Base-by-base conservation (phyloP, 64 coral and sea anemone species). In the Catalaphyllia jardinei region DNA sequence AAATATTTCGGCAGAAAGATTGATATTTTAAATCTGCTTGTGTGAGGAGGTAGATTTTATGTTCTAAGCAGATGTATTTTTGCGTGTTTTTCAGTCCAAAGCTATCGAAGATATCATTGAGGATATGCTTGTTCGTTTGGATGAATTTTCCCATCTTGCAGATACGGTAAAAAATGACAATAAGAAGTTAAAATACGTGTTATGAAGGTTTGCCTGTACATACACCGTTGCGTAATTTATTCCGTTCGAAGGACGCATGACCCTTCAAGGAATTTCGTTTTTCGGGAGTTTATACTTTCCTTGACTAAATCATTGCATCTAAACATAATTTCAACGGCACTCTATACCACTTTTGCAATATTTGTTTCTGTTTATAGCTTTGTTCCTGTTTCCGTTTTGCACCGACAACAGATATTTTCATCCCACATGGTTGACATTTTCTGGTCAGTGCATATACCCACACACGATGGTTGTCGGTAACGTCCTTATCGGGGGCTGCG, bases 401-500 rank as follows among this genome's bases (percentile, higher is more conserved):
- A 4, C 25, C 28, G 10, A 14, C 69, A 27, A 51, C 62, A 84
- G 11, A 75, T 52, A 75, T 75, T 77, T 39, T 22, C 31, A 14
- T 88, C 86, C 86, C 86, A 88, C 86, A 88, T 76, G 69, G 86
- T 76, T 62, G 3, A n/a, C 31, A 11, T 22, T 88, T 2, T 31
- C 4, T 0, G 0, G 29, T 22, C 12, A 9, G 6, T 0, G 8
- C 4, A 88, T 75, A 19, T 0, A 3, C 69, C 52, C 10, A 24
- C 0, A 31, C 15, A 57, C 20, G 20, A 16, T 4, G 9, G 6
- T 0, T 24, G 13, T 0, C n/a, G 7, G 3, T 55, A 90, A 98
- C 96, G 96, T 98, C 96, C 96, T 98, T 98, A 98, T 98, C 96
- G 93, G 90, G 96, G 96, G 95, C 86, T 88, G 87, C 89, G 93